These are phyloP conservation scores for Neolamprologus variostigma DNA, from an alignment of 2,113 vertebrate species.

Conservation along the genomic window DNA sequence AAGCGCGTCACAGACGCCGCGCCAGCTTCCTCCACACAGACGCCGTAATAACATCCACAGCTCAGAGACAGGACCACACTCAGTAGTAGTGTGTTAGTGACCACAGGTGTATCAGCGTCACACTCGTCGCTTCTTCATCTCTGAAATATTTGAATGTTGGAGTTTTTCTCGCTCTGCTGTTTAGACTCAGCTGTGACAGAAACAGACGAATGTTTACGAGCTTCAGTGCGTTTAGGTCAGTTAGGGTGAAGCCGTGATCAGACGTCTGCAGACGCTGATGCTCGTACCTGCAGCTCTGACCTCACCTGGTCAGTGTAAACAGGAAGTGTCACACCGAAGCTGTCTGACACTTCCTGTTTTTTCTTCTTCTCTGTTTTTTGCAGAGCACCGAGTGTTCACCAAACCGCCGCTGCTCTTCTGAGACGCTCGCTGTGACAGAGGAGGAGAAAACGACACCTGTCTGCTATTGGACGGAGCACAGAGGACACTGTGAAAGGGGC, in stretches of 20 bases:
- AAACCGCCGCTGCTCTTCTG: constrained; percentile 79
- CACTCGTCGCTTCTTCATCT: neutral
- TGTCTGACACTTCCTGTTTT: neutral
- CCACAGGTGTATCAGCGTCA: neutral
- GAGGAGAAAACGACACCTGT: neutral
- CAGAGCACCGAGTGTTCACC: constrained; percentile 76
- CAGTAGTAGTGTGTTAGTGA: neutral
- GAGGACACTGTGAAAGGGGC: neutral
- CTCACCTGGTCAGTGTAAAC: neutral
- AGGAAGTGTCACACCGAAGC: neutral
- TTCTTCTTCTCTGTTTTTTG: neutral
- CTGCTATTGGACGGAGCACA: neutral
- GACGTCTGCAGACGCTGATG: neutral
- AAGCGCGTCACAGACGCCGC: neutral
- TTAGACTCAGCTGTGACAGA: neutral
- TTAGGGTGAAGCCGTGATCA: neutral
- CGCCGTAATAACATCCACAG: accelerated
- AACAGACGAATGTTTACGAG: neutral
- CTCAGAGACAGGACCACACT: neutral
- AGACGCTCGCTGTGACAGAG: constrained; percentile 3
- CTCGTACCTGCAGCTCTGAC: neutral
- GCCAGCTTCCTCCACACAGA: neutral
- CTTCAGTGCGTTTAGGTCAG: neutral
- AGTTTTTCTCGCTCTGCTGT: neutral
- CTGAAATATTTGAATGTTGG: neutral